Percentiles rank a stretch among this genome's conserved stretches.
These are phyloP conservation scores for Apaloderma vittatum DNA, from an alignment of 2,113 vertebrate genomes.

Conservation along the genomic window DNA sequence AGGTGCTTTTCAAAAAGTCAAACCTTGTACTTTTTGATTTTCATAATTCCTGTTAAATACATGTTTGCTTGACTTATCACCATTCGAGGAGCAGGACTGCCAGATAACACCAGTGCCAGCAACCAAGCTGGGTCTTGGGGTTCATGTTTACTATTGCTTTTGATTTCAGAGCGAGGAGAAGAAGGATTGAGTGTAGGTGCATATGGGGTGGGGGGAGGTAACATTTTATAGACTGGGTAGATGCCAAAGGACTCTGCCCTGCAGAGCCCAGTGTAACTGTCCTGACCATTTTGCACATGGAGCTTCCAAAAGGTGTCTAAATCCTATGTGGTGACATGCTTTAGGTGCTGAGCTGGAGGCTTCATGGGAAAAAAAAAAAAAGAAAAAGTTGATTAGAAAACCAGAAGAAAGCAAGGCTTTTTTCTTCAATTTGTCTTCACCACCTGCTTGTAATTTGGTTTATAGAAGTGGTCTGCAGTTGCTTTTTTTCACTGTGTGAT, in stretches of 20 bases:
- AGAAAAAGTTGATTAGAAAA: not conserved
- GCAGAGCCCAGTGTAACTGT: not conserved
- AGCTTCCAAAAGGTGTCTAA: not conserved
- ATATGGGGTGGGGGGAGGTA: not conserved
- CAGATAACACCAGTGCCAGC: not conserved
- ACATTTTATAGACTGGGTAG: no score
- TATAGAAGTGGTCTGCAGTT: not conserved
- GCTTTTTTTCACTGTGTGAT: not conserved
- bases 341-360: not conserved
- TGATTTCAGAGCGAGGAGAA: accelerated
- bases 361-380: accelerated
- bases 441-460: not conserved
- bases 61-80: not conserved
- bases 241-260: not conserved
- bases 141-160: not conserved
- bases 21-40: not conserved
- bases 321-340: not conserved
- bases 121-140: not conserved
- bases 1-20: not conserved
- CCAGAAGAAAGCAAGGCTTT: not conserved
- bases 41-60: not conserved
- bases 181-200: not conserved
- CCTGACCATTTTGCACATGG: not conserved
- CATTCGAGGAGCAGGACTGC: not conserved
- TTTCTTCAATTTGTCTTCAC: not conserved